Conservation (phyloP, 1,140 invertebrate genomes). For the Muscidifurax raptorellus region DNA sequence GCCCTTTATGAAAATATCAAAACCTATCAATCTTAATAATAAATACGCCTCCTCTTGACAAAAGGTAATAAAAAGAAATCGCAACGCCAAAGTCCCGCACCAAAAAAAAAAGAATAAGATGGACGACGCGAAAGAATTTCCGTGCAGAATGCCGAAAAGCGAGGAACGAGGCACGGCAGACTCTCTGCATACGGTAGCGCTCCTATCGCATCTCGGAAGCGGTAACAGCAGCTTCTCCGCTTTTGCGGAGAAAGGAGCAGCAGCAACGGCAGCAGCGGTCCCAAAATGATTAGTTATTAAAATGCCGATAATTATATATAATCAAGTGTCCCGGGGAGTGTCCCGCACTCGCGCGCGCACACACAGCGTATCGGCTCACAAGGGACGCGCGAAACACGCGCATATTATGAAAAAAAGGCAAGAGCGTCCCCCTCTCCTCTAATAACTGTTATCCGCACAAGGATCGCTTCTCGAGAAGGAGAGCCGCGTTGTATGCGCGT, state of each 20-base stretch:
- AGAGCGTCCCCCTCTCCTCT: conserved; percentile 60
- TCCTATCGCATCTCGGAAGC: conserved; percentile 57
- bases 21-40: conserved; percentile 49
- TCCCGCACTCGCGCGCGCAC: conserved; percentile 64
- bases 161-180: conserved; percentile 46
- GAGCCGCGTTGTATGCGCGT: conserved; percentile 2
- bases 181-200: conserved; percentile 71
- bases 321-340: conserved; percentile 73
- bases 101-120: conserved; percentile 10
- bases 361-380: conserved; percentile 48
- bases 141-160: background rate
- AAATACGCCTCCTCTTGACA: conserved; percentile 38
- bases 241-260: conserved; percentile 66
- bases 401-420: conserved; percentile 68
- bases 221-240: conserved; percentile 64
- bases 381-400: conserved; percentile 62
- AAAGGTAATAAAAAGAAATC: no score
- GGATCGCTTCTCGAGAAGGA: conserved; percentile 50
- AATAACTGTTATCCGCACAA: conserved; percentile 76
- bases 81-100: no score
- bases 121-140: background rate
- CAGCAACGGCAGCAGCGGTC: conserved; percentile 57
- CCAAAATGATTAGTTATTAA: conserved; percentile 76
- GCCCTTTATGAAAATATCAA: conserved; percentile 44
- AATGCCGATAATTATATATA: conserved; percentile 76